Evolutionary conservation across 2,113 vertebrate species (phyloP).

Genomic region (Puma concolor): DNA sequence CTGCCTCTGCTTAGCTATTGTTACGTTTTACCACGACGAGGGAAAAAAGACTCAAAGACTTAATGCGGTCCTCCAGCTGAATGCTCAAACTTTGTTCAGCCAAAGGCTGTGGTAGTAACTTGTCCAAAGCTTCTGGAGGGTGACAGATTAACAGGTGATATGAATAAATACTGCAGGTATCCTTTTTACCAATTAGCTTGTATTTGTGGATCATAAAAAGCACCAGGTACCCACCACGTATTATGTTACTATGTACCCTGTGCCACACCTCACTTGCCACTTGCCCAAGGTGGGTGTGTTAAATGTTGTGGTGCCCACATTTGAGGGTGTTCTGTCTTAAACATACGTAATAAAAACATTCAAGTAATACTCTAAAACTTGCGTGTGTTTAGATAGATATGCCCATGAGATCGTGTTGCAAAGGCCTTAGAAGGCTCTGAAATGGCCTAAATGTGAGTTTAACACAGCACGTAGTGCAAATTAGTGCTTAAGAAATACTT

Average conservation of each 20-base stretch:
- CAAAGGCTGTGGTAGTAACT: slow-evolving; percentile 3
- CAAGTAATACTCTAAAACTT: background rate
- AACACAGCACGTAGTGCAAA: background rate
- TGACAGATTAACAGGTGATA: background rate
- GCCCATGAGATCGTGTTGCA: background rate
- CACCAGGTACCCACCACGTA: background rate
- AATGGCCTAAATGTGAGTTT: background rate
- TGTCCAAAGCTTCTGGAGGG: background rate
- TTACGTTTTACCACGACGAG: background rate
- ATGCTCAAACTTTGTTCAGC: background rate
- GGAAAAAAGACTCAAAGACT: background rate
- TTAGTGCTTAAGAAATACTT: slow-evolving; percentile 22
- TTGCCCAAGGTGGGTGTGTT: background rate
- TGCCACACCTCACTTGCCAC: too few relatives aligned
- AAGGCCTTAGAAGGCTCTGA: slow-evolving; percentile 19
- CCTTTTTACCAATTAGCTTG: background rate
- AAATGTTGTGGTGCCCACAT: background rate
- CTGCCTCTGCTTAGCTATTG: background rate
- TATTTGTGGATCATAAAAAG: background rate
- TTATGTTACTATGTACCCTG: too few relatives aligned
- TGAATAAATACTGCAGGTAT: background rate
- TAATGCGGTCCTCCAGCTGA: background rate
- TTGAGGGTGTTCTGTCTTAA: background rate
- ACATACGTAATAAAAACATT: background rate
- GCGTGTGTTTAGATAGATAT: background rate